Evolutionary conservation across 2,888 invertebrate genomes (phyloP).

Genomic region (Aleiodes testaceus): DNA sequence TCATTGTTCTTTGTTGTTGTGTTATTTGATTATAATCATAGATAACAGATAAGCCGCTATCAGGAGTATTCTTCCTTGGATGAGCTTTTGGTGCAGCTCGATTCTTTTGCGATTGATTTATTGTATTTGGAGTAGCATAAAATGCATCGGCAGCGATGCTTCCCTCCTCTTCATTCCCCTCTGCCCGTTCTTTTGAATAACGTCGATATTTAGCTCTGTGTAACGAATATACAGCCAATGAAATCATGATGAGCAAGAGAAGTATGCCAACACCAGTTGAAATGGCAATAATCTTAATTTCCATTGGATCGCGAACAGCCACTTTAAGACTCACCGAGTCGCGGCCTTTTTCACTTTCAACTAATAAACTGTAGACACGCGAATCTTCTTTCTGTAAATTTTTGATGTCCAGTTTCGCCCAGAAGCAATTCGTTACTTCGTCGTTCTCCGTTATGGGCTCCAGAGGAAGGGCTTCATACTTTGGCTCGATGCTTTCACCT

Average conservation of each 20-base stretch:
- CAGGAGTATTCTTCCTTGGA: slow-evolving; percentile 52
- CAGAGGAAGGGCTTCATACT: slow-evolving; percentile 68
- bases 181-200: slow-evolving; percentile 58
- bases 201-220: slow-evolving; percentile 61
- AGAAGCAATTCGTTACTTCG: slow-evolving; percentile 80
- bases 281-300: slow-evolving; percentile 66
- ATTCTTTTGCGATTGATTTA: slow-evolving; percentile 47
- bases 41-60: slow-evolving; percentile 65
- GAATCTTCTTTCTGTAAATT: slow-evolving; percentile 86
- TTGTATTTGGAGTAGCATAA: slow-evolving; percentile 56
- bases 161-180: slow-evolving; percentile 64
- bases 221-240: slow-evolving; percentile 63
- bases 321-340: slow-evolving; percentile 74
- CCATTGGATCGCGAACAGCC: slow-evolving; percentile 67
- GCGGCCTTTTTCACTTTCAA: slow-evolving; percentile 90
- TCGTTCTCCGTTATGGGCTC: slow-evolving; percentile 68
- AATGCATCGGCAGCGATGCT: slow-evolving; percentile 70
- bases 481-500: slow-evolving; percentile 68
- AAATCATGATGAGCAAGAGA: slow-evolving; percentile 62
- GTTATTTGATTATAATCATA: slow-evolving; percentile 69
- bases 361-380: slow-evolving; percentile 87
- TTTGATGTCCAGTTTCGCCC: slow-evolving; percentile 85
- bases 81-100: slow-evolving; percentile 42
- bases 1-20: slow-evolving; percentile 71
- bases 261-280: slow-evolving; percentile 64